Conservation (phyloP, 2,888 invertebrate genomes). For the Spialia ferax region DNA sequence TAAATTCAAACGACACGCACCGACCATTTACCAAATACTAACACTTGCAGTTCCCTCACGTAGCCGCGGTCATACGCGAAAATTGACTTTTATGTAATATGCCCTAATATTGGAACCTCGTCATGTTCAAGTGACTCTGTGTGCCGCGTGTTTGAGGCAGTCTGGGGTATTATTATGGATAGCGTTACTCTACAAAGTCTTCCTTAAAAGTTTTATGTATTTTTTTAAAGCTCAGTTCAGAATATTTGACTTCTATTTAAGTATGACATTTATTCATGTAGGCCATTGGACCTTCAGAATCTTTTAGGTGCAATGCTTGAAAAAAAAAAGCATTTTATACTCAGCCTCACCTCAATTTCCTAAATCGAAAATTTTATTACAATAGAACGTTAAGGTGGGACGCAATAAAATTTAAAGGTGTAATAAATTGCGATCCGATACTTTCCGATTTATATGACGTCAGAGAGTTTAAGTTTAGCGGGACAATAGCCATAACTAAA, state of each 20-base stretch:
- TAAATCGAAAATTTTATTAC: background rate
- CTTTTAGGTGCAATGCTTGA: background rate
- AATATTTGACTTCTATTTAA: background rate
- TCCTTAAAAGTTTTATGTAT: background rate
- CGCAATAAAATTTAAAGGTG: background rate
- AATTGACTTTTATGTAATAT: constrained; percentile 36
- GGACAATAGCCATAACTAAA: background rate
- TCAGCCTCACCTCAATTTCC: too few relatives aligned
- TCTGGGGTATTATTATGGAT: background rate
- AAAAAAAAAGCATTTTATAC: background rate
- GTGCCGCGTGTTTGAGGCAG: background rate
- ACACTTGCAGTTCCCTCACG: constrained; percentile 35
- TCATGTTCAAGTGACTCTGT: constrained; percentile 7
- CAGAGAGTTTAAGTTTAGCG: background rate
- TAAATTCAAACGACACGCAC: constrained; percentile 55
- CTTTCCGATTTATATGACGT: background rate
- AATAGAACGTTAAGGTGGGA: background rate
- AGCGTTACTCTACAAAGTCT: background rate
- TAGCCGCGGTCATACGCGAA: constrained; percentile 27
- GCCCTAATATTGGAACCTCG: constrained; percentile 10
- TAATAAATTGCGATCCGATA: background rate
- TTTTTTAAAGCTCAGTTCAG: background rate
- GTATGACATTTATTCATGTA: background rate
- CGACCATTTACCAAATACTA: constrained; percentile 53
- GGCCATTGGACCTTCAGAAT: background rate